Percentiles rank a stretch among this genome's conserved stretches.
Evolutionary conservation across 2,113 vertebrate species (phyloP).

Genomic region (Scatophagus argus): DNA sequence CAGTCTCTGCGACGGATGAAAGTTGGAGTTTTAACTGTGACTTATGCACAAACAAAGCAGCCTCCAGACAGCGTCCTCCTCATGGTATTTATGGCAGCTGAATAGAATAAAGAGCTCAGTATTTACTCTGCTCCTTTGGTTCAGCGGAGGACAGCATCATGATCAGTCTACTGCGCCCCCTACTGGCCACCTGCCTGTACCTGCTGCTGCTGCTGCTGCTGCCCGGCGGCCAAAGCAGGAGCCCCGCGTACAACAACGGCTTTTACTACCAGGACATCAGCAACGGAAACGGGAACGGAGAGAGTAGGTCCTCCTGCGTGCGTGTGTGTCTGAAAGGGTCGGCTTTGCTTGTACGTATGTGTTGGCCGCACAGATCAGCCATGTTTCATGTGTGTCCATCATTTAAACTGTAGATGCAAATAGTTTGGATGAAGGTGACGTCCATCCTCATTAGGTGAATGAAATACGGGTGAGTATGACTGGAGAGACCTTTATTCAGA

Average conservation of each 20-base stretch:
- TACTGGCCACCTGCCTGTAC: conserved; percentile 73
- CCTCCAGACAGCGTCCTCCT: neutral
- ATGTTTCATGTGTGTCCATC: no score
- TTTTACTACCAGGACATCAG: conserved; percentile 89
- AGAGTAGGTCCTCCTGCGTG: conserved; percentile 74
- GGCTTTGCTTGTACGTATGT: no score
- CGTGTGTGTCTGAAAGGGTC: neutral
- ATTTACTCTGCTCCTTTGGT: neutral
- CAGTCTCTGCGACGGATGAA: neutral
- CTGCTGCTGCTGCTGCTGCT: conserved; percentile 53
- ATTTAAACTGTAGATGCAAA: no score
- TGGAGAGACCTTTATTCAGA: no score
- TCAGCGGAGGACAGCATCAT: conserved; percentile 45
- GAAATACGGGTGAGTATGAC: no score
- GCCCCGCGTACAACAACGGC: conserved; percentile 86
- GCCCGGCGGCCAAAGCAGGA: conserved; percentile 40
- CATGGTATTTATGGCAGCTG: conserved; percentile 16
- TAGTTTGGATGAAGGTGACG: no score
- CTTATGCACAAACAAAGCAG: neutral
- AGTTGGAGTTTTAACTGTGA: neutral
- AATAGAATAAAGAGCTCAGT: neutral
- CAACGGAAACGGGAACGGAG: conserved; percentile 79
- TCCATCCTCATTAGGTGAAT: no score
- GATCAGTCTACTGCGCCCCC: conserved; percentile 69
- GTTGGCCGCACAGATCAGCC: no score